phyloP scores from a whole-genome alignment of 2,888 invertebrate genomes.

The Deroplatys truncata region DNA sequence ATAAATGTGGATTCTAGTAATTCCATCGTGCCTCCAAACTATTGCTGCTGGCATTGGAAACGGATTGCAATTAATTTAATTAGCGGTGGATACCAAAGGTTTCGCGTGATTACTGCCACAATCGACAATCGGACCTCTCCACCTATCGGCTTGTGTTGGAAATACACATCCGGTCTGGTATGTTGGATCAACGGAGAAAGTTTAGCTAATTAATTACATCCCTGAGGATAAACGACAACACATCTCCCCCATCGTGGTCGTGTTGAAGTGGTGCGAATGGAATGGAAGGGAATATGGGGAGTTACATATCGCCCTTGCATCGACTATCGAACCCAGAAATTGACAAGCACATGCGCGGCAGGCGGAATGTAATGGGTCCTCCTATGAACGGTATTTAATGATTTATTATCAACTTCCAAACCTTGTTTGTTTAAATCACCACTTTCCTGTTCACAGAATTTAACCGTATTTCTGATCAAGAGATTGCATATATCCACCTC shows the following conservation, averaged over 20 bases:
- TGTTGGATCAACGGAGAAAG: neutral
- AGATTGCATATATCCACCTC: too few species aligned
- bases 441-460: too few species aligned
- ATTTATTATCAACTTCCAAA: too few species aligned
- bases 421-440: too few species aligned
- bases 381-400: too few species aligned
- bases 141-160: neutral
- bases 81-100: neutral
- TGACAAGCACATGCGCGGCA: too few species aligned
- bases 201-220: neutral
- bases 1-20: neutral
- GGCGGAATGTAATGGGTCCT: too few species aligned
- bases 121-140: neutral
- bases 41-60: neutral
- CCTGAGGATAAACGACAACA: neutral
- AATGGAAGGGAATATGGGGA: neutral
- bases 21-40: neutral
- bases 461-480: too few species aligned
- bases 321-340: too few species aligned
- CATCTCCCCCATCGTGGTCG: too few species aligned
- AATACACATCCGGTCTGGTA: neutral
- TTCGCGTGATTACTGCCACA: neutral
- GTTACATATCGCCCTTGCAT: neutral
- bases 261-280: neutral
- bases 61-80: neutral